Conservation (phyloP, 2,113 vertebrate species). For the Theropithecus gelada region DNA sequence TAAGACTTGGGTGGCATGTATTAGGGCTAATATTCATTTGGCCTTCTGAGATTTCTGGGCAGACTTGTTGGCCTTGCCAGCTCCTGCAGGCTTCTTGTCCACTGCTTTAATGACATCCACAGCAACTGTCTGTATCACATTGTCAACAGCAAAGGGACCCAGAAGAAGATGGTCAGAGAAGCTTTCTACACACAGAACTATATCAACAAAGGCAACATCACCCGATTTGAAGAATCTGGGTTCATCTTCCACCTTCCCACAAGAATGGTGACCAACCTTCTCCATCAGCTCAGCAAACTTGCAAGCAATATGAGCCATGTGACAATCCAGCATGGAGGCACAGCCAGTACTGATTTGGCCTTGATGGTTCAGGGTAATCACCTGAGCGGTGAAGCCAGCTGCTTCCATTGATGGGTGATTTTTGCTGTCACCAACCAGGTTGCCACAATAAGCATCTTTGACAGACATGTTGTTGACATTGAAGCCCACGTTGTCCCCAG, state of each 20-base stretch:
- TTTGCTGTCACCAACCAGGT: neutral
- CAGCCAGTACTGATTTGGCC: neutral
- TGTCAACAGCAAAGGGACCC: conserved; percentile 75
- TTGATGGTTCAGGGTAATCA: neutral
- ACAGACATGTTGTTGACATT: neutral
- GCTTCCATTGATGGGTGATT: neutral
- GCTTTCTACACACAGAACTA: conserved; percentile 95
- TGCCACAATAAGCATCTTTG: neutral
- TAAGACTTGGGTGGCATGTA: neutral
- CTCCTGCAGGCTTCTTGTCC: neutral
- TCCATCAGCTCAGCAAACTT: conserved; percentile 94
- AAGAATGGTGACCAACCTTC: conserved; percentile 94
- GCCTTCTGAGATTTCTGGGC: neutral
- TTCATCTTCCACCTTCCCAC: conserved; percentile 95
- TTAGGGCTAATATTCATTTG: neutral
- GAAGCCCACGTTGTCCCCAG: neutral
- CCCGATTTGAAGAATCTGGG: conserved; percentile 93
- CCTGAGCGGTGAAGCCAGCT: no score
- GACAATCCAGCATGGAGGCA: neutral
- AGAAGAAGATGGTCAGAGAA: conserved; percentile 95
- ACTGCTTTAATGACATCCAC: neutral
- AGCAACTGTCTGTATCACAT: neutral
- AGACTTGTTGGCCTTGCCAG: neutral
- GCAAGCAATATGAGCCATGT: conserved; percentile 91
- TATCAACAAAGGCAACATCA: conserved; percentile 93